Evolutionary conservation across 2,797 vertebrate species (phyloP).

Genomic region (Falco rusticolus): DNA sequence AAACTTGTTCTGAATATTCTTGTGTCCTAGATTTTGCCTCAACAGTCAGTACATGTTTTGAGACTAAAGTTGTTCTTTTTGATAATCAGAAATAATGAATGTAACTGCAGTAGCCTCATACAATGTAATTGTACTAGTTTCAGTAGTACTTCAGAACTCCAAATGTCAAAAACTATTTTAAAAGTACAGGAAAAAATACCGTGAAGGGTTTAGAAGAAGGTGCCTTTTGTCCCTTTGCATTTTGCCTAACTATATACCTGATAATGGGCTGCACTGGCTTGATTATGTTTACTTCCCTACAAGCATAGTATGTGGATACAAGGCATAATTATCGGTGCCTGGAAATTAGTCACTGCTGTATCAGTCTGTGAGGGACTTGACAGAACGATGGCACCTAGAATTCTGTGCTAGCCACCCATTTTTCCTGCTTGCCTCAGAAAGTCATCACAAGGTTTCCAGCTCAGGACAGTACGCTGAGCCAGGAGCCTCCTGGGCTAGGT

Average conservation of each 20-base stretch:
- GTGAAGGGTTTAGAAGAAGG: not conserved
- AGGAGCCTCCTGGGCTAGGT: not conserved
- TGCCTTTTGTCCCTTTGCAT: not conserved
- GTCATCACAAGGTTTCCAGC: not conserved
- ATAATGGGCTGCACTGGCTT: not conserved
- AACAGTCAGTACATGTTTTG: not conserved
- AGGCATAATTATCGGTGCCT: not conserved
- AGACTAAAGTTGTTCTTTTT: conserved; percentile 9
- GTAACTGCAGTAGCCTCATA: conserved; percentile 1
- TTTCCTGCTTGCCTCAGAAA: not conserved
- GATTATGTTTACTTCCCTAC: not conserved
- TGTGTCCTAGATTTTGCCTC: conserved; percentile 52
- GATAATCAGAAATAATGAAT: conserved; percentile 29
- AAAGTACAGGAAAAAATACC: not conserved
- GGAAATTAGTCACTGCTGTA: rapidly evolving
- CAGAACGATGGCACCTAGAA: not conserved
- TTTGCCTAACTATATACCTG: not conserved
- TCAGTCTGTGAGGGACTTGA: not conserved
- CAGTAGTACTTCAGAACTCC: not conserved
- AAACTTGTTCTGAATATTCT: conserved; percentile 32
- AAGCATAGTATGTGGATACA: not conserved
- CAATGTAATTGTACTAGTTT: not conserved
- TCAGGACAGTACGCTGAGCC: rapidly evolving
- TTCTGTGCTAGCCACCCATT: not conserved
- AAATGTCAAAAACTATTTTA: not conserved